A percentile compares a stretch with the other conserved stretches of the same genome.
Evolutionary conservation across 2,113 vertebrate genomes (phyloP).

Genomic region (Myrmecobius fasciatus): DNA sequence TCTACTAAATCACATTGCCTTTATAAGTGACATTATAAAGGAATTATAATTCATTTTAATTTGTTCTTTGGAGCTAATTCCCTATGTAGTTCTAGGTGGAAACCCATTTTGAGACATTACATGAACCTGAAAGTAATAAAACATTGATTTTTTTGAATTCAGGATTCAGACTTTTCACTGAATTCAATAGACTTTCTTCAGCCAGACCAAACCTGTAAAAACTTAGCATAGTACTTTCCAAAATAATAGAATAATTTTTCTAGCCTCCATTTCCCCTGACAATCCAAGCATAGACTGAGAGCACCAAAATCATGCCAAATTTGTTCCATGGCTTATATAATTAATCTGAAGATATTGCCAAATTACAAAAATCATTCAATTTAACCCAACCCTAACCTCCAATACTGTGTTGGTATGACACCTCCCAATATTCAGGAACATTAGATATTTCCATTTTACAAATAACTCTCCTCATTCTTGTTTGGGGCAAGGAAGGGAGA

Average conservation of each 20-base stretch:
- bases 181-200: not conserved
- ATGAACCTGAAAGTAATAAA: not conserved
- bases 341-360: not conserved
- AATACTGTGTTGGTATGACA: not conserved
- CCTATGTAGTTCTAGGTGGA: not conserved
- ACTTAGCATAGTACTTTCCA: not conserved
- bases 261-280: not conserved
- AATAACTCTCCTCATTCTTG: not conserved
- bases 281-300: not conserved
- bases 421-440: not conserved
- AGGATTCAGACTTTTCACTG: not conserved
- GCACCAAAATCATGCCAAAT: not conserved
- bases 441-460: not conserved
- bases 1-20: not conserved
- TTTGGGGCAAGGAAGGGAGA: not conserved
- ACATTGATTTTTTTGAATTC: not conserved
- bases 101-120: not conserved
- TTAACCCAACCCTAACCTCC: not conserved
- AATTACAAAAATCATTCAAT: not conserved
- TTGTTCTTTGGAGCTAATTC: not conserved
- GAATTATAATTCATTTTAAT: not conserved
- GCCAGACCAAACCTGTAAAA: not conserved
- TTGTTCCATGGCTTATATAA: not conserved
- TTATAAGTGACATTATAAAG: not conserved
- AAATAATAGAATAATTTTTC: not conserved